Base-by-base conservation (phyloP, 2,113 vertebrate genomes). In the Siphamia tubifer region DNA sequence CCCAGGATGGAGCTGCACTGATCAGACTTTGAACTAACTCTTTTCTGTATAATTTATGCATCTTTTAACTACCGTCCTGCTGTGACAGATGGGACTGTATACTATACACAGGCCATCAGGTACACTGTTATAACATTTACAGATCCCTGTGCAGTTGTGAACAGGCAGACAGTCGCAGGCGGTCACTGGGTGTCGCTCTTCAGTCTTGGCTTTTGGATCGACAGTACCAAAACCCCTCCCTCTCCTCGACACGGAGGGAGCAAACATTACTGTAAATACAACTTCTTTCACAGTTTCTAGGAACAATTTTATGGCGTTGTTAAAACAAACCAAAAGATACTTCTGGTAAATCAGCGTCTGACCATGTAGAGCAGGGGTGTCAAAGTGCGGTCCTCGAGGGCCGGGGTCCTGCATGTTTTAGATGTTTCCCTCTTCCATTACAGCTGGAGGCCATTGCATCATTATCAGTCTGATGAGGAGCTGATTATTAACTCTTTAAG, bases 181-280 rank as follows among this genome's bases (percentile, higher is more conserved):
- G 44, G 25, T 63, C 81, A 81, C 77, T 68, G 39, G 81, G 47
- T 82, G 78, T 67, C 42, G 19, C 70, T 81, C 68, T 73, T 51
- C 47, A 47, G 45, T 81, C 54, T 74, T 52, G 12, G 15, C 54
- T 53, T 56, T 76, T 12, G 38, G 24, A 63, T 24, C 25, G 31
- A 52, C 19, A 38, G 16, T 31, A 15, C 10, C 12, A 16, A 16
- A 31, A 44, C 30, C 21, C 20, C 24, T 60, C 16, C 39, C 25
- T 7, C 28, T 58, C 17, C 35, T 17, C 6, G 25, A 55, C 12
- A 27, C n/a, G 19, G 16, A 56, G 60, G 16, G 31, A 51, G 30
- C 47, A 35, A 1, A 32, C 32, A 44, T 43, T 34, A 60, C 40
- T 55, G 32, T 67, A 58, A 64, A 36, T 43, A 47, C 21, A 54